Evolutionary conservation across 2,113 vertebrate species (phyloP).

Genomic region (Lagenorhynchus albirostris): DNA sequence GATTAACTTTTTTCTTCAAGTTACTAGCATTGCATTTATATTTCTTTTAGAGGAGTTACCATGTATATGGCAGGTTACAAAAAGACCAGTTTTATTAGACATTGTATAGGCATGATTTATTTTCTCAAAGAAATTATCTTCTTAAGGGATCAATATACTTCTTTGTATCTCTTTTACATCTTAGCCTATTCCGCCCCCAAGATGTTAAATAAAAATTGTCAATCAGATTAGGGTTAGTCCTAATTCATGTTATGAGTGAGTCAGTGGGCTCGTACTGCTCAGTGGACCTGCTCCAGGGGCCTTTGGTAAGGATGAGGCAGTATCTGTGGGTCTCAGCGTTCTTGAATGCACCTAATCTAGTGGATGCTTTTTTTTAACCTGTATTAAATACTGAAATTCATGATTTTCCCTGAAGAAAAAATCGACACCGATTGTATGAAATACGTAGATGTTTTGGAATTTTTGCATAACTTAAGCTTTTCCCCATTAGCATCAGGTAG

Average conservation of each 20-base stretch:
- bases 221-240: background rate
- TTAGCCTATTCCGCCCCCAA: background rate
- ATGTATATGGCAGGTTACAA: background rate
- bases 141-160: background rate
- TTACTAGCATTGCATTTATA: background rate
- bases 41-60: background rate
- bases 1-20: background rate
- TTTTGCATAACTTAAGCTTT: background rate
- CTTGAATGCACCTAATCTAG: background rate
- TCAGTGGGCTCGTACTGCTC: background rate
- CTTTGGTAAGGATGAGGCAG: fast-evolving
- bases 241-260: background rate
- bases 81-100: background rate
- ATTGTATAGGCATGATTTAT: background rate
- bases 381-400: background rate
- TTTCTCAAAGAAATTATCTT: background rate
- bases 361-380: background rate
- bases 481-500: background rate
- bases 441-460: background rate
- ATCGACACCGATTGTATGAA: background rate
- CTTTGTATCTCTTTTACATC: background rate
- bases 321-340: fast-evolving
- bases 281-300: too few relatives aligned
- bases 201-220: background rate
- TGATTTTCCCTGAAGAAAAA: background rate